phyloP scores from a whole-genome alignment of 1,140 invertebrate species.

The Pseudomyrmex dendroicus region DNA sequence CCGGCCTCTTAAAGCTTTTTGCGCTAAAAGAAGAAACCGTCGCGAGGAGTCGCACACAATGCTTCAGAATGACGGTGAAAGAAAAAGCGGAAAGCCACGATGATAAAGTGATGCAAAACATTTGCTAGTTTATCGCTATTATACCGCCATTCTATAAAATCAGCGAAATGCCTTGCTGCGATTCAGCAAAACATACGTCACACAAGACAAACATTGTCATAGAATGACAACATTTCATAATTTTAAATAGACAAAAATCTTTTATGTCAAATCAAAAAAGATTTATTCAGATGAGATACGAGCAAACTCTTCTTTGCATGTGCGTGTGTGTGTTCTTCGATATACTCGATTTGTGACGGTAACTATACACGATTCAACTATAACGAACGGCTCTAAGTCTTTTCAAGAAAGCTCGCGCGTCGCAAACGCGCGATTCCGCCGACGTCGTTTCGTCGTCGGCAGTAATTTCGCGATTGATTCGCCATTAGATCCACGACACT shows the following conservation, averaged over 20 bases:
- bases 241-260: background rate
- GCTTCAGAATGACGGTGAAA: conserved; percentile 31
- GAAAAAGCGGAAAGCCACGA: conserved; percentile 41
- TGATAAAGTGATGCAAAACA: conserved; percentile 55
- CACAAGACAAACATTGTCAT: background rate
- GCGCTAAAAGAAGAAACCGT: background rate
- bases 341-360: background rate
- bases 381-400: background rate
- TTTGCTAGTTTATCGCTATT: conserved; percentile 30
- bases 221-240: background rate
- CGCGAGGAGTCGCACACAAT: conserved; percentile 18
- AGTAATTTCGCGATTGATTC: conserved; percentile 61
- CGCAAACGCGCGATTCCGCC: background rate
- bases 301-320: too few species aligned
- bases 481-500: conserved; percentile 64
- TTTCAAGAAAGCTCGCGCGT: background rate
- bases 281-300: background rate
- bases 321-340: too few species aligned
- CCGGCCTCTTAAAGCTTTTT: conserved; percentile 50
- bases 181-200: background rate
- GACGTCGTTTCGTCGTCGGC: conserved; percentile 24
- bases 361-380: background rate
- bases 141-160: conserved; percentile 14
- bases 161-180: background rate
- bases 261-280: background rate